Conservation (phyloP, 2,888 invertebrate genomes). For the Leucophora obtusa region DNA sequence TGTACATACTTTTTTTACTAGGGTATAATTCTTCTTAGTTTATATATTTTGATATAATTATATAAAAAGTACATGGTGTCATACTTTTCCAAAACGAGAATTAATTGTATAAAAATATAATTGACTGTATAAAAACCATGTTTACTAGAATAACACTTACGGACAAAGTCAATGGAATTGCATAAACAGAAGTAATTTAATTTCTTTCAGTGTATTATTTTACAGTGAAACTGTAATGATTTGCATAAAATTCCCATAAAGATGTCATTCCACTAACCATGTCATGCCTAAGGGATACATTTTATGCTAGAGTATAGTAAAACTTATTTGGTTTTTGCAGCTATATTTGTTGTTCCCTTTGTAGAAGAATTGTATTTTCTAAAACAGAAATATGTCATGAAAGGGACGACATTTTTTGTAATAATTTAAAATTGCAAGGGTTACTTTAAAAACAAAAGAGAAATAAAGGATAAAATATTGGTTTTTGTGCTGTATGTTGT, state of each 20-base stretch:
- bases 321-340: not conserved
- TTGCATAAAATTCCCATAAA: conserved; percentile 78
- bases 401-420: conserved; percentile 18
- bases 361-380: not conserved
- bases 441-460: not conserved
- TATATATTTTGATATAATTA: too few relatives aligned
- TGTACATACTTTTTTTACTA: too few relatives aligned
- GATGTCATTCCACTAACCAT: conserved; percentile 73
- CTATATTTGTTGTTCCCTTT: conserved; percentile 16
- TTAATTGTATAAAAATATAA: too few relatives aligned
- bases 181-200: too few relatives aligned
- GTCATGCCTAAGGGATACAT: conserved; percentile 66
- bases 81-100: too few relatives aligned
- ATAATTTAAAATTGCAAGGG: conserved; percentile 11
- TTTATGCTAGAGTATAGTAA: conserved; percentile 48
- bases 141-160: too few relatives aligned
- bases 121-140: too few relatives aligned
- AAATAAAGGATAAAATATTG: not conserved
- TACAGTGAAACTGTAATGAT: conserved; percentile 66
- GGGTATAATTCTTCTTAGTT: too few relatives aligned
- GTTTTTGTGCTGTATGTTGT: not conserved
- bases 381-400: conserved; percentile 29
- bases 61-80: too few relatives aligned
- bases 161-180: not conserved
- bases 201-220: conserved; percentile 31